Evolutionary conservation across 1,140 invertebrate species (phyloP).

Genomic region (Plutomurus gul): DNA sequence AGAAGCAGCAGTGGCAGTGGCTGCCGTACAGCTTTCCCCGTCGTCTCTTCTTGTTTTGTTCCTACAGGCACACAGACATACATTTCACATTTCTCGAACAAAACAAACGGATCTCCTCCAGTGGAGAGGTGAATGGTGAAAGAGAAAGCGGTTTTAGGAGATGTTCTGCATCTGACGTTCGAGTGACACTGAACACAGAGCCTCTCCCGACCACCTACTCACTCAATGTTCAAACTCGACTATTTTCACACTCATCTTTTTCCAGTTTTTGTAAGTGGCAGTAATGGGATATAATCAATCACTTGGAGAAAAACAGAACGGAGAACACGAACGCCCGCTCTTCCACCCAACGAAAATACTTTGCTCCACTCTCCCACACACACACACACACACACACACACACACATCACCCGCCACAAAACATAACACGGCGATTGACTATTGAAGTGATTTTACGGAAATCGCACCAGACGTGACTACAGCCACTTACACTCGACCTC

Average conservation of each 20-base stretch:
- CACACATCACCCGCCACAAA: background rate
- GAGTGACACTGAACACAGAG: constrained; percentile 10
- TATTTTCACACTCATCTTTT: constrained; percentile 41
- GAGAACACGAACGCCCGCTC: background rate
- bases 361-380: background rate
- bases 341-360: background rate
- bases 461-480: background rate
- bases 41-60: no score
- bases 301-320: constrained; percentile 21
- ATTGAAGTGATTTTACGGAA: background rate
- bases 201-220: constrained; percentile 25
- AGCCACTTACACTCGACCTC: background rate
- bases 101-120: constrained; percentile 5
- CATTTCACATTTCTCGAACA: constrained; percentile 25
- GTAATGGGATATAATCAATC: constrained; percentile 48
- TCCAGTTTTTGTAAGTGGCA: constrained; percentile 44
- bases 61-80: constrained; percentile 17
- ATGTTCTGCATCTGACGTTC: constrained; percentile 23
- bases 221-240: constrained; percentile 32
- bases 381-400: background rate
- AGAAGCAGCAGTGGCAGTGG: no score
- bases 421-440: background rate
- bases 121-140: background rate
- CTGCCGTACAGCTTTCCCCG: no score
- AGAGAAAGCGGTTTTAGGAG: constrained; percentile 5